Conservation (phyloP, 2,888 invertebrate species). For the Diplazon laetatorius region DNA sequence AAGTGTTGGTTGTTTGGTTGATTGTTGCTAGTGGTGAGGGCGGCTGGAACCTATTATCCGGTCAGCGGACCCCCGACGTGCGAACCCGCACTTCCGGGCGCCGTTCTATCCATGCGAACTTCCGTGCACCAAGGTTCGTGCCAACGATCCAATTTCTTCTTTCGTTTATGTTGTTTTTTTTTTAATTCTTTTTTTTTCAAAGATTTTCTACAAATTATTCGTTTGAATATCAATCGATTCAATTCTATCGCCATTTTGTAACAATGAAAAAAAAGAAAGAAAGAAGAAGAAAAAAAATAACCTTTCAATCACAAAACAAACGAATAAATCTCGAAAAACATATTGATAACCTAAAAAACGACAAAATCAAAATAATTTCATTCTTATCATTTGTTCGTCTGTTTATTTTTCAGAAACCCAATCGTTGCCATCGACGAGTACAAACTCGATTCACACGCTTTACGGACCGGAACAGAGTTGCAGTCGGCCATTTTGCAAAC, state of each 20-base stretch:
- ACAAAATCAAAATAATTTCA: too few relatives aligned
- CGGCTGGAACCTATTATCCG: conserved; percentile 96
- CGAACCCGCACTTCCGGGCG: conserved; percentile 84
- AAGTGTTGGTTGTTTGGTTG: conserved; percentile 83
- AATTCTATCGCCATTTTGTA: too few relatives aligned
- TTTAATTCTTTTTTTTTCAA: background rate
- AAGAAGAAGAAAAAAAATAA: background rate
- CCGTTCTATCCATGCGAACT: conserved; percentile 83
- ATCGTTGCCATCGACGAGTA: conserved; percentile 69
- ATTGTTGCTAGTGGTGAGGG: conserved; percentile 93
- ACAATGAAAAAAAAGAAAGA: too few relatives aligned
- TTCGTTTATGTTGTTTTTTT: conserved; percentile 62
- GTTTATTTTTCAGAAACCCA: conserved; percentile 70
- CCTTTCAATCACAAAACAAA: background rate
- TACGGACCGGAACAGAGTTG: conserved; percentile 88
- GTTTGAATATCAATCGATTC: too few relatives aligned
- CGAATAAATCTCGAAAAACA: too few relatives aligned
- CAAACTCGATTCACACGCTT: conserved; percentile 82
- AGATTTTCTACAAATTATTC: background rate
- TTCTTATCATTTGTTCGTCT: conserved; percentile 14
- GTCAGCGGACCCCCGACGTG: conserved; percentile 87
- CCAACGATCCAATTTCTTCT: conserved; percentile 77
- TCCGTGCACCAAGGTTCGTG: conserved; percentile 84
- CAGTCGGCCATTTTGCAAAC: conserved; percentile 90
- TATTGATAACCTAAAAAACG: conserved; percentile 10